These are phyloP conservation scores for Gallinago solitaria DNA, from an alignment of 2,797 vertebrate species.

Conservation along the genomic window DNA sequence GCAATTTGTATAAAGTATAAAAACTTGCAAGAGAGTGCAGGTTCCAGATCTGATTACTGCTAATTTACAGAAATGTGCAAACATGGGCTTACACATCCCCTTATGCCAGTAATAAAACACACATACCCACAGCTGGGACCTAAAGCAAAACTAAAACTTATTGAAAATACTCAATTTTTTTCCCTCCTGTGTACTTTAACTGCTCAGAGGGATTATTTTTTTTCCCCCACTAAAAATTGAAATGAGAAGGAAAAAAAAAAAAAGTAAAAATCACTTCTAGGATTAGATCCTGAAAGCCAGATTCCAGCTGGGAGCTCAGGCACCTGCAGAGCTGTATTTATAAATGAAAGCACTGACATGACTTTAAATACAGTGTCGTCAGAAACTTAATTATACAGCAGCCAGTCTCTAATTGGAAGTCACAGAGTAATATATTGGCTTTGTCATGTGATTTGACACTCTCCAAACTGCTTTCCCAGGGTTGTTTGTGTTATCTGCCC, in stretches of 20 bases:
- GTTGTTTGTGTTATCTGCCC: constrained; percentile 34
- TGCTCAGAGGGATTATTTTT: neutral
- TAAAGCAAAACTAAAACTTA: neutral
- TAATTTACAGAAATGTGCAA: neutral
- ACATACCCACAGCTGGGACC: neutral
- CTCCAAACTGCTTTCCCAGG: constrained; percentile 4
- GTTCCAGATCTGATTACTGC: neutral
- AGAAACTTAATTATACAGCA: constrained; percentile 63
- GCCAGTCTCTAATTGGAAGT: constrained; percentile 57
- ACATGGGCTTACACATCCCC: neutral
- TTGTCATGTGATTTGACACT: constrained; percentile 10
- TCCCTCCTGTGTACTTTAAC: neutral
- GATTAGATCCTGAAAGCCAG: constrained; percentile 21
- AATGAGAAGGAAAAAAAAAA: neutral
- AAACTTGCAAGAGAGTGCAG: neutral
- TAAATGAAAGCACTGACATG: constrained; percentile 44
- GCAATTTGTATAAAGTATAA: neutral
- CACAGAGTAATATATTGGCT: constrained; percentile 16
- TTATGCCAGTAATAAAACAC: neutral
- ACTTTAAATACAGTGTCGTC: constrained; percentile 32
- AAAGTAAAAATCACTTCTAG: neutral
- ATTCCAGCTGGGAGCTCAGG: constrained; percentile 36
- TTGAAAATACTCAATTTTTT: neutral
- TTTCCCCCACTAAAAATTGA: neutral
- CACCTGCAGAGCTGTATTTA: constrained; percentile 43